Base-by-base conservation (phyloP, 2,888 invertebrate genomes). In the Harpagoxenus sublaevis region DNA sequence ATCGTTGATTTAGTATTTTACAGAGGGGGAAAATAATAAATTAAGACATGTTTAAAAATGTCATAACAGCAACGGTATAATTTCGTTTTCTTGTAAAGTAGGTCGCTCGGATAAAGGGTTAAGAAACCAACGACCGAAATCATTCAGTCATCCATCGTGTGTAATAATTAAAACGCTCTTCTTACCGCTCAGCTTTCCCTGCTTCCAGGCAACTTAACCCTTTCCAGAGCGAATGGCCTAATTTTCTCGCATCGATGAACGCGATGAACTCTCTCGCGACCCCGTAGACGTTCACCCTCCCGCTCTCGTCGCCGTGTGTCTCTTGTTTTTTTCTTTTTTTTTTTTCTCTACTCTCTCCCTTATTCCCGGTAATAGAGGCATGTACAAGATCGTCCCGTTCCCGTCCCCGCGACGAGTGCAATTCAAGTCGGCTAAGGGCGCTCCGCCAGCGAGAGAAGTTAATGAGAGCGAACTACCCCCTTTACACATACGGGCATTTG, bases 361-460 rank as follows among this genome's bases (percentile, higher is more conserved):
- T 39, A 45, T 66, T 28, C 48, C 18, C 65, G 85, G 73, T 62
- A 74, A 74, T 28, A 55, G 71, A 78, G 45, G 48, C 31, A n/a
- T 15, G 48, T n/a, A 15, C n/a, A 23, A 18, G 71, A 78, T 70
- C 45, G 57, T 57, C 23, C 28, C 57, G 18, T 85, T 77, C 84
- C 86, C 70, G 88, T 86, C 88, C 90, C 85, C 87, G 90, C 90
- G 89, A 89, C 89, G 90, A 90, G 92, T 89, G 93, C 92, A 92
- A 92, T 92, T 91, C 90, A 92, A 91, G 89, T 91, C 86, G 87
- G 87, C 89, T 90, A 93, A 93, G 92, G 89, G 93, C 89, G 93
- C 91, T 93, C 89, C 86, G 86, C 89, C 84, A 84, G 88, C 90
- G 88, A 93, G 91, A 92, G 92, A 91, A 91, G 92, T 92, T 93